Base-by-base conservation (phyloP, 1,140 invertebrate species). In the Rhyzopertha dominica region DNA sequence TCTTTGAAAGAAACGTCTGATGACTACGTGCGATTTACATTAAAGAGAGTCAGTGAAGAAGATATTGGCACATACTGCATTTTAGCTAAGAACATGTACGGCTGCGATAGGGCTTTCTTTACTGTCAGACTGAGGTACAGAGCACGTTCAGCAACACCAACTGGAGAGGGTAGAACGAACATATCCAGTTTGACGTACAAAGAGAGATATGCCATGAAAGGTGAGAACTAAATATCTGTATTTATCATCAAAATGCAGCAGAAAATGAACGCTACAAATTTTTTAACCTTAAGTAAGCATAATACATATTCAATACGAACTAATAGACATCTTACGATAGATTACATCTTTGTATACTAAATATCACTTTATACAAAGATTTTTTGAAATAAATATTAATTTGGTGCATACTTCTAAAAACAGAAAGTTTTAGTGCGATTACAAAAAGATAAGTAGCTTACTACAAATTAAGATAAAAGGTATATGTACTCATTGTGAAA, bases 61-160 rank as follows among this genome's bases (percentile, higher is more conserved):
- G 96, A 99, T 63, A 82, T 88, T 43, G 95, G 94, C 5, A 92
- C 90, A 4, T 98, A 98, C 66, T 95, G 90, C 35, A 87, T 98
- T 46, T 73, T 97, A 13, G 85, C 90, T 4, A 89, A 88, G 61
- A 99, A 98, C 71, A 74, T 82, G 23, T 86, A 87, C 49, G 95
- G 95, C 13, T 84, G 80, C 52, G 87, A 90, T 54, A 76, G 87
- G 65, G 80, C 83, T 34, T 91, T 90, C 66, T 83, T 89, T 47
- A 90, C 87, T 26, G 78, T 92, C 22, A 79, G 79, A 72, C 72
- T 84, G 25, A 74, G 79, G 52, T 78, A 81, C 51, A 72, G 81
- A 39, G 79, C 81, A 19, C 74, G 80, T 47, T 84, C 82, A 25
- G 70, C 78, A 43, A 81, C 78, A 29, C 76, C 82, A 32, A 74